These are phyloP conservation scores for Balanococcus diminutus DNA, from an alignment of 2,888 invertebrate species.

Conservation along the genomic window DNA sequence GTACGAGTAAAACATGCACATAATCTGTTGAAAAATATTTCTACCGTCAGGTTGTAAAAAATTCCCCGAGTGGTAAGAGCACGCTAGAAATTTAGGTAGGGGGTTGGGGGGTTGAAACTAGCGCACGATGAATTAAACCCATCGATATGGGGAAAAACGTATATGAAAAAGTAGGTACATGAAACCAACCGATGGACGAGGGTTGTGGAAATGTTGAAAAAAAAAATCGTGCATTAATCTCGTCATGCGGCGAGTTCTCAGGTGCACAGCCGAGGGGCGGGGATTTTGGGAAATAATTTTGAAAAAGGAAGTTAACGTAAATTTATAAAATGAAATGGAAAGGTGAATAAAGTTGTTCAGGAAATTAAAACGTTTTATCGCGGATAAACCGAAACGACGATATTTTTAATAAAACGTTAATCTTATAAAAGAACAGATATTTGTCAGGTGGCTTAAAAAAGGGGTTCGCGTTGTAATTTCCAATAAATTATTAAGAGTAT, in stretches of 20 bases:
- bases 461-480: slow-evolving; percentile 31
- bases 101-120: not conserved
- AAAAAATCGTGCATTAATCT: slow-evolving; percentile 9
- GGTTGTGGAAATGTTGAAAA: not conserved
- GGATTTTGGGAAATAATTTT: slow-evolving; percentile 25
- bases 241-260: slow-evolving; percentile 14
- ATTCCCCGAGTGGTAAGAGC: not conserved
- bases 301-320: slow-evolving; percentile 20
- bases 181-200: not conserved
- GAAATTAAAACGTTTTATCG: slow-evolving; percentile 44
- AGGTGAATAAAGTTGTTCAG: slow-evolving; percentile 34
- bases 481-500: slow-evolving; percentile 38
- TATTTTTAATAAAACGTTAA: slow-evolving; percentile 42
- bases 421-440: slow-evolving; percentile 35
- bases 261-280: not conserved
- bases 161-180: not conserved
- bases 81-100: not conserved
- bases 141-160: not conserved
- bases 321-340: slow-evolving; percentile 36
- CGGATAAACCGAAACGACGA: slow-evolving; percentile 38
- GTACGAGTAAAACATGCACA: slow-evolving; percentile 5
- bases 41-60: not conserved
- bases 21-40: slow-evolving; percentile 6
- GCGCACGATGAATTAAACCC: not conserved
- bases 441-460: slow-evolving; percentile 27